phyloP scores from a whole-genome alignment of 2,888 invertebrate species.

The Oscheius sp. region DNA sequence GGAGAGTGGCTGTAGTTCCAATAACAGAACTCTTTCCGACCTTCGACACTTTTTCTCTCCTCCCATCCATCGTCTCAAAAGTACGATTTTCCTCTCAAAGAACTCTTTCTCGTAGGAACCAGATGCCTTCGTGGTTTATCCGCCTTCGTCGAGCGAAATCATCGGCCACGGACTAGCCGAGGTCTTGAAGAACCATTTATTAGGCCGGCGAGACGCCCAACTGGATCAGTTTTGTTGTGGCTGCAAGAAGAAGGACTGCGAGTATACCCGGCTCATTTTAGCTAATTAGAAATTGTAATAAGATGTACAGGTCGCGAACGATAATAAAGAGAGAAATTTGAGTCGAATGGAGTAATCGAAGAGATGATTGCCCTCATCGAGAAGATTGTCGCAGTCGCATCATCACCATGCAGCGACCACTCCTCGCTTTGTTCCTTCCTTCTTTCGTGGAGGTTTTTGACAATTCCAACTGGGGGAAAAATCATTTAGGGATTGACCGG shows the following conservation, averaged over 20 bases:
- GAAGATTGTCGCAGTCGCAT: not conserved
- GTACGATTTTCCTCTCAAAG: not conserved
- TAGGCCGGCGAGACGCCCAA: slow-evolving; percentile 48
- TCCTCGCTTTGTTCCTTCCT: slow-evolving; percentile 7
- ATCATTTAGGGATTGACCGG: not conserved
- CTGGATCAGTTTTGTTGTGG: slow-evolving; percentile 30
- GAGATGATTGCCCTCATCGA: slow-evolving; percentile 15
- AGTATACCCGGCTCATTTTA: slow-evolving; percentile 23
- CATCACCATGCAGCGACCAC: not conserved
- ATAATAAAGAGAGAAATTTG: not conserved
- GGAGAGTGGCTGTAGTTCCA: slow-evolving; percentile 51
- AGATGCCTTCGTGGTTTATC: slow-evolving; percentile 4
- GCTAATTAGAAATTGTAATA: slow-evolving; percentile 17
- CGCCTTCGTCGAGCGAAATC: slow-evolving; percentile 13
- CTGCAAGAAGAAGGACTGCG: slow-evolving; percentile 21
- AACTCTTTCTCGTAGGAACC: slow-evolving; percentile 2
- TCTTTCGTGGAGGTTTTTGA: slow-evolving; percentile 7
- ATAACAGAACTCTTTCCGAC: slow-evolving; percentile 53
- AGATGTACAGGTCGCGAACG: slow-evolving; percentile 21
- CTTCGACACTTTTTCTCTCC: slow-evolving; percentile 55
- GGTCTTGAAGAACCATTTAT: slow-evolving; percentile 54
- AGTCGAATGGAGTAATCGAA: slow-evolving; percentile 1
- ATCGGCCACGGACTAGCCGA: slow-evolving; percentile 52
- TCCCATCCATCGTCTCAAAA: slow-evolving; percentile 36
- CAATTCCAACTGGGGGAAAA: not conserved